Percentiles rank a stretch among this genome's conserved stretches.
phyloP scores from a whole-genome alignment of 1,140 invertebrate species.

The Ceratina calcarata region DNA sequence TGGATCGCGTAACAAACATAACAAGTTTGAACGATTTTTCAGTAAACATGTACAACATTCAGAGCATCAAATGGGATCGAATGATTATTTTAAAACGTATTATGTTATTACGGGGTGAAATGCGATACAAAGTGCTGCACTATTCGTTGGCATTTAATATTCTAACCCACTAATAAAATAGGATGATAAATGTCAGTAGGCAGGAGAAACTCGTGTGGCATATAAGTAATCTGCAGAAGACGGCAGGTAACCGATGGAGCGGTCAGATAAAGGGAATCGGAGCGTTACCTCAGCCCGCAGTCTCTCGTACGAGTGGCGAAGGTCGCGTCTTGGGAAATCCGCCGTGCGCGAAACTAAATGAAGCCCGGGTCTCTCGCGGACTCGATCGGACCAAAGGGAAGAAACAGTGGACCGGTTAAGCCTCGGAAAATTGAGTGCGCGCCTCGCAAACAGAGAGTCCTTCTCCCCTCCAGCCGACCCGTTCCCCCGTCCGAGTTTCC shows the following conservation, averaged over 20 bases:
- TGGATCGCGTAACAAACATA: no score
- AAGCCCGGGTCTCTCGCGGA: conserved; percentile 54
- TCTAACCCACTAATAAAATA: no score
- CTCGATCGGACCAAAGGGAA: conserved; percentile 44
- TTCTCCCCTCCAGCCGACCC: neutral
- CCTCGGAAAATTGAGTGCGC: conserved; percentile 77
- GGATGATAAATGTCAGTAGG: neutral
- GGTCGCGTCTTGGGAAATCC: neutral
- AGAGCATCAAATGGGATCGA: no score
- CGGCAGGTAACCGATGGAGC: conserved; percentile 37
- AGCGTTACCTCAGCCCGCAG: conserved; percentile 11
- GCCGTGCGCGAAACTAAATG: conserved; percentile 19
- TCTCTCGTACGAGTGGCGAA: neutral
- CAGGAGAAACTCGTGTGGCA: conserved; percentile 1
- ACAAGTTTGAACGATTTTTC: no score
- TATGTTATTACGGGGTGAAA: no score
- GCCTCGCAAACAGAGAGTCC: conserved; percentile 47
- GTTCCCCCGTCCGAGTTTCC: neutral
- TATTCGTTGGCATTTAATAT: no score
- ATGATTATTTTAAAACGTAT: no score
- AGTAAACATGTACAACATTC: no score
- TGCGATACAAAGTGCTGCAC: no score
- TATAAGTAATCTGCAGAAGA: conserved; percentile 38
- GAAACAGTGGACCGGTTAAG: conserved; percentile 67
- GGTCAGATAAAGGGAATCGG: conserved; percentile 25